A percentile compares a stretch with the other conserved stretches of the same genome.
Evolutionary conservation across 2,888 invertebrate species (phyloP).

Genomic region (Metalampra italica): DNA sequence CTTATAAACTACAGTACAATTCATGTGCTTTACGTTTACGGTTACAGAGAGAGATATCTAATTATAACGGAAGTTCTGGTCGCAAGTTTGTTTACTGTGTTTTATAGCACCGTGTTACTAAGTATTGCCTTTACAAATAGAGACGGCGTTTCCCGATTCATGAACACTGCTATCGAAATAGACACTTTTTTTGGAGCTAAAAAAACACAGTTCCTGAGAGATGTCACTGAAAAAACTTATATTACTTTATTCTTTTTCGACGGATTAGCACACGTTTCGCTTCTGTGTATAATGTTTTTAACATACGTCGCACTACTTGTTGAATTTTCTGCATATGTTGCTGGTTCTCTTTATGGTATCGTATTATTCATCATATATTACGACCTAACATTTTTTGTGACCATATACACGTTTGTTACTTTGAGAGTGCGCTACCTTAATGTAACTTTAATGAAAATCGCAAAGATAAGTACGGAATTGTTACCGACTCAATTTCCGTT

Average conservation of each 20-base stretch:
- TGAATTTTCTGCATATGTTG: conserved; percentile 24
- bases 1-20: conserved; percentile 20
- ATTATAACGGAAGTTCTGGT: conserved; percentile 36
- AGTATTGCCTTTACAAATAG: conserved; percentile 38
- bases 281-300: conserved; percentile 11
- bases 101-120: conserved; percentile 30
- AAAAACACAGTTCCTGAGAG: conserved; percentile 53
- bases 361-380: conserved; percentile 37
- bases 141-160: conserved; percentile 27
- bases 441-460: conserved; percentile 44
- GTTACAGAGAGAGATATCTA: conserved; percentile 23
- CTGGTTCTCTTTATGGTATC: conserved; percentile 24
- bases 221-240: conserved; percentile 24
- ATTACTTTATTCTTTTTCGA: conserved; percentile 16
- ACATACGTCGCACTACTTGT: conserved; percentile 11
- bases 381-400: conserved; percentile 34
- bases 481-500: conserved; percentile 42
- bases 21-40: conserved; percentile 30
- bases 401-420: conserved; percentile 27
- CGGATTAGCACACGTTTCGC: conserved; percentile 23
- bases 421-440: conserved; percentile 49
- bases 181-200: conserved; percentile 43
- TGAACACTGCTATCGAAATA: conserved; percentile 38
- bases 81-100: conserved; percentile 29
- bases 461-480: conserved; percentile 36